Evolutionary conservation across 2,888 invertebrate species (phyloP).

Genomic region (Plagodis dolabraria): DNA sequence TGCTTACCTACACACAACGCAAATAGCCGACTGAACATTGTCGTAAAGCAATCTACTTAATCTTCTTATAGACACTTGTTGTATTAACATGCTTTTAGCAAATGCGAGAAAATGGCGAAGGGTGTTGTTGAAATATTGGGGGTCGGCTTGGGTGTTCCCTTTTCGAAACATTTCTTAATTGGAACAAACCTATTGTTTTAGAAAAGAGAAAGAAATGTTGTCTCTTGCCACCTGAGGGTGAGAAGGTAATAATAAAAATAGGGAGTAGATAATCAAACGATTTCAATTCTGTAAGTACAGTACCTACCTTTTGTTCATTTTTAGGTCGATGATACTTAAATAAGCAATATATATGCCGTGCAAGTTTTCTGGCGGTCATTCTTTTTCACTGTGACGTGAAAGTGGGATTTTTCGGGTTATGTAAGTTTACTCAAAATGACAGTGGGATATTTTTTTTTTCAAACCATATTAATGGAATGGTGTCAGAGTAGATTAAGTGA

Average conservation of each 20-base stretch:
- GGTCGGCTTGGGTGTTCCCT: slow-evolving; percentile 4
- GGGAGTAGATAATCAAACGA: slow-evolving; percentile 1
- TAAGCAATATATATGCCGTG: slow-evolving; percentile 11
- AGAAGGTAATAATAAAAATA: background rate
- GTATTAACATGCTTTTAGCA: slow-evolving; percentile 22
- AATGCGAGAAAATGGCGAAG: slow-evolving; percentile 16
- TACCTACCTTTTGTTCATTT: background rate
- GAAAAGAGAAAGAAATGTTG: background rate
- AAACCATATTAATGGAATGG: no score
- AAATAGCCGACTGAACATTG: slow-evolving; percentile 10
- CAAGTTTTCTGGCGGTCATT: slow-evolving; percentile 5
- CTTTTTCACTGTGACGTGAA: slow-evolving; percentile 3
- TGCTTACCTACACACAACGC: slow-evolving; percentile 33
- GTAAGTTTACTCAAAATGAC: background rate
- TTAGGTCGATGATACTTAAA: slow-evolving; percentile 2
- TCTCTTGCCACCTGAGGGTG: background rate
- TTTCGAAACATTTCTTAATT: slow-evolving; percentile 12
- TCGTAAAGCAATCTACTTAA: slow-evolving; percentile 20
- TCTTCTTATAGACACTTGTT: slow-evolving; percentile 13
- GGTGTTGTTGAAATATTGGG: slow-evolving; percentile 3
- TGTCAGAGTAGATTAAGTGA: no score
- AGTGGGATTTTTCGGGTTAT: background rate
- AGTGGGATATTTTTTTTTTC: background rate
- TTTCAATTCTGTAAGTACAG: slow-evolving; percentile 11
- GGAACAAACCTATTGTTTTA: slow-evolving; percentile 1